Percentiles rank a stretch among this genome's conserved stretches.
Evolutionary conservation across 1,140 invertebrate species (phyloP).

Genomic region (Pogonognathellus flavescens): DNA sequence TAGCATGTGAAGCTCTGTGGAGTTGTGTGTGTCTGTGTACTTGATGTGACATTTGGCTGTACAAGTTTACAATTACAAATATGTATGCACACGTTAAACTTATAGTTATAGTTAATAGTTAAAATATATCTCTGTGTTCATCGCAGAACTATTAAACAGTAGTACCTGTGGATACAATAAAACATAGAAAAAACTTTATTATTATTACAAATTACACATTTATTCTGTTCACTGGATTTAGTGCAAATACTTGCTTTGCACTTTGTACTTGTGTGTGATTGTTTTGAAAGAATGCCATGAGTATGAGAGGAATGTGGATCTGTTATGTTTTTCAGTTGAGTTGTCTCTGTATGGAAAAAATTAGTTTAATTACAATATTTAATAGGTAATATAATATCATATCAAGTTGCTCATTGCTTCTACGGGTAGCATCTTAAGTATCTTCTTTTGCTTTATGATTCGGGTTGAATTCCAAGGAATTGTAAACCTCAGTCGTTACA

Average conservation of each 20-base stretch:
- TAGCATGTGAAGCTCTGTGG: no score
- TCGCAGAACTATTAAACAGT: no score
- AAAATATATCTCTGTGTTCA: no score
- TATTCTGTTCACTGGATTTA: slow-evolving; percentile 7
- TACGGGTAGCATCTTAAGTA: slow-evolving; percentile 3
- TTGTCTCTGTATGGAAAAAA: neutral
- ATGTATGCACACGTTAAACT: neutral
- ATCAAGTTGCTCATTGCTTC: neutral
- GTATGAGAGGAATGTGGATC: no score
- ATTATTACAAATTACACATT: slow-evolving; percentile 3
- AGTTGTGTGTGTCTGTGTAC: neutral
- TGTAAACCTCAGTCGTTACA: neutral
- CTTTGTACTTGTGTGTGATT: neutral
- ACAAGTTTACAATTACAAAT: slow-evolving; percentile 22
- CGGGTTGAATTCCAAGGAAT: slow-evolving; percentile 10
- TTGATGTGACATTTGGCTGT: neutral
- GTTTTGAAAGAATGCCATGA: neutral
- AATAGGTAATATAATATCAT: slow-evolving; percentile 16
- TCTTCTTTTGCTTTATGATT: slow-evolving; percentile 17
- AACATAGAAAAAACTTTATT: neutral
- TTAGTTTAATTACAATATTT: slow-evolving; percentile 28
- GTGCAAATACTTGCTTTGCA: neutral
- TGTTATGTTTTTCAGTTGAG: slow-evolving; percentile 2
- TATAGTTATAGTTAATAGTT: no score
- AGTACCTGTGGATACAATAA: no score